phyloP scores from a whole-genome alignment of 2,797 vertebrate genomes.

The Paramormyrops hopkinsi region DNA sequence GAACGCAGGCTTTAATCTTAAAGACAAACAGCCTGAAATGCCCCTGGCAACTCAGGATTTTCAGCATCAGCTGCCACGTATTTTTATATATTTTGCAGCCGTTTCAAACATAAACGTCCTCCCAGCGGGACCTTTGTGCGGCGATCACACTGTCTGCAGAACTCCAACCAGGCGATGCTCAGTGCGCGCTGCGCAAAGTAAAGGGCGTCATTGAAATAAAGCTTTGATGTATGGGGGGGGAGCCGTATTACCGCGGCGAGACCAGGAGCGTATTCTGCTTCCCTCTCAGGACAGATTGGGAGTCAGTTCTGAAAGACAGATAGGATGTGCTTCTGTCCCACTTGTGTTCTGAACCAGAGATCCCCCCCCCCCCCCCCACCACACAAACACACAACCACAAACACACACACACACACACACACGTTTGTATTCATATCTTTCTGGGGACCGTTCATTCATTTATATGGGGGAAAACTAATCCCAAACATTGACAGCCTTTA shows the following conservation, averaged over 20 bases:
- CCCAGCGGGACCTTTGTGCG: background rate
- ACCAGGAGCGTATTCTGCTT: background rate
- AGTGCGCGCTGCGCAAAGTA: background rate
- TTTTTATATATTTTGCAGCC: background rate
- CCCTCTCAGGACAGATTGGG: background rate
- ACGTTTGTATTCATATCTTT: background rate
- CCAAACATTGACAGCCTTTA: background rate
- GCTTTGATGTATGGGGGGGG: background rate
- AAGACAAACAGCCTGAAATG: background rate
- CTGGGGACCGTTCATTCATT: background rate
- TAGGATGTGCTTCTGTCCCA: background rate
- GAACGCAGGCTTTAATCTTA: background rate
- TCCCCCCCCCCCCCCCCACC: no score
- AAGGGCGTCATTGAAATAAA: background rate
- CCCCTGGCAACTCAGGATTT: background rate
- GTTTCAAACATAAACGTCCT: background rate
- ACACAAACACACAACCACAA: no score
- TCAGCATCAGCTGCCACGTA: background rate
- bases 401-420: background rate
- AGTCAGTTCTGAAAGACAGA: background rate
- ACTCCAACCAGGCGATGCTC: background rate
- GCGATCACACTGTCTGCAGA: background rate
- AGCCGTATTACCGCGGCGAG: background rate
- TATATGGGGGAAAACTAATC: background rate
- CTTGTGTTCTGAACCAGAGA: background rate